Evolutionary conservation across 2,888 invertebrate genomes (phyloP).

Genomic region (Periphyllus acericola): DNA sequence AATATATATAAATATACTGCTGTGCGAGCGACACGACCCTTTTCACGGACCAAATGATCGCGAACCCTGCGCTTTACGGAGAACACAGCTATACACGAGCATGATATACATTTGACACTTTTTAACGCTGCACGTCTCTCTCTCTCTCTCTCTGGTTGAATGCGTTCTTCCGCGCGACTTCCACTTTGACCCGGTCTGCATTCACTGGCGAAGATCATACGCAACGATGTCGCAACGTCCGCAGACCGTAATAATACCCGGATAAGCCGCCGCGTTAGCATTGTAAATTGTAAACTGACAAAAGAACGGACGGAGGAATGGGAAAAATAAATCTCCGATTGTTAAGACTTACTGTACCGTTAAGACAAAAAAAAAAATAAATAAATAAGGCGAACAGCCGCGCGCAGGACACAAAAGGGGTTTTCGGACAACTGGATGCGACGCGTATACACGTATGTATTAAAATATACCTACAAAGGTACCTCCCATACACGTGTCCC

Average conservation of each 20-base stretch:
- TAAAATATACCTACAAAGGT: no score
- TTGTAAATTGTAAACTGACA: constrained; percentile 31
- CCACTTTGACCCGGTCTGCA: constrained; percentile 14
- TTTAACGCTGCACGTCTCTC: background rate
- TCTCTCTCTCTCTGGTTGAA: background rate
- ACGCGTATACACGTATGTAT: background rate
- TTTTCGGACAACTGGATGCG: constrained; percentile 30
- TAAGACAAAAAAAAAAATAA: constrained; percentile 34
- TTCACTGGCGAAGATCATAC: background rate
- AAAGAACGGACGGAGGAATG: background rate
- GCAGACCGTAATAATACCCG: constrained; percentile 56
- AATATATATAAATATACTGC: background rate
- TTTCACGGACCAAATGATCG: constrained; percentile 27
- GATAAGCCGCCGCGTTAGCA: constrained; percentile 16
- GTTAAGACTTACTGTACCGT: constrained; percentile 53
- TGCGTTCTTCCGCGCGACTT: constrained; percentile 39
- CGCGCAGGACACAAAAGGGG: background rate
- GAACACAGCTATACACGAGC: no score
- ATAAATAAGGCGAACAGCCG: background rate
- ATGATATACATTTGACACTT: background rate
- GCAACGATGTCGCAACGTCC: constrained; percentile 23
- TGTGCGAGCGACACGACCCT: constrained; percentile 3
- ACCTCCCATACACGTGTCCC: no score
- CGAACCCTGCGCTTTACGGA: background rate
- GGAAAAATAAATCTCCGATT: constrained; percentile 33